These are phyloP conservation scores for Trichoplusia ni DNA, from an alignment of 1,140 invertebrate species.

Conservation along the genomic window DNA sequence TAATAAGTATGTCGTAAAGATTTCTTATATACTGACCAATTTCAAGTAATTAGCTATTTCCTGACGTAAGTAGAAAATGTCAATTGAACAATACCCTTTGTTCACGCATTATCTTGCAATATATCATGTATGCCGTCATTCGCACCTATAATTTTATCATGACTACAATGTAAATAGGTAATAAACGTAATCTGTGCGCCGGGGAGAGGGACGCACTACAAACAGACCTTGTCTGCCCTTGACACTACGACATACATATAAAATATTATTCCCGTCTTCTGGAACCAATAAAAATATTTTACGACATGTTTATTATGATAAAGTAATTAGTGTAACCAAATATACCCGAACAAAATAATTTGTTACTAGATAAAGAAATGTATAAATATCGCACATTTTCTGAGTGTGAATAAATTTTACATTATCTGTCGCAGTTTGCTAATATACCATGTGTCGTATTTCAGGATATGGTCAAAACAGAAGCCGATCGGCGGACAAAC, in stretches of 20 bases:
- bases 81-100: neutral
- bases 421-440: neutral
- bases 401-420: neutral
- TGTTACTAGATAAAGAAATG: too few relatives aligned
- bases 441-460: conserved; percentile 30
- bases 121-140: neutral
- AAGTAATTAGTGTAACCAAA: too few relatives aligned
- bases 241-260: conserved; percentile 6
- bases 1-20: conserved; percentile 51
- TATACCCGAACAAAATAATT: too few relatives aligned
- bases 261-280: neutral
- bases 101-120: neutral
- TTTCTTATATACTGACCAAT: neutral
- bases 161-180: neutral
- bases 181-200: neutral
- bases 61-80: neutral
- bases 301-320: neutral
- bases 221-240: conserved; percentile 32
- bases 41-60: neutral
- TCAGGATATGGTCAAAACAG: conserved; percentile 71
- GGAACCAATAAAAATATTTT: neutral
- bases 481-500: conserved; percentile 42
- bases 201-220: neutral
- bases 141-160: neutral
- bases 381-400: neutral